phyloP scores from a whole-genome alignment of 2,888 invertebrate genomes.

The Gerris lacustris region DNA sequence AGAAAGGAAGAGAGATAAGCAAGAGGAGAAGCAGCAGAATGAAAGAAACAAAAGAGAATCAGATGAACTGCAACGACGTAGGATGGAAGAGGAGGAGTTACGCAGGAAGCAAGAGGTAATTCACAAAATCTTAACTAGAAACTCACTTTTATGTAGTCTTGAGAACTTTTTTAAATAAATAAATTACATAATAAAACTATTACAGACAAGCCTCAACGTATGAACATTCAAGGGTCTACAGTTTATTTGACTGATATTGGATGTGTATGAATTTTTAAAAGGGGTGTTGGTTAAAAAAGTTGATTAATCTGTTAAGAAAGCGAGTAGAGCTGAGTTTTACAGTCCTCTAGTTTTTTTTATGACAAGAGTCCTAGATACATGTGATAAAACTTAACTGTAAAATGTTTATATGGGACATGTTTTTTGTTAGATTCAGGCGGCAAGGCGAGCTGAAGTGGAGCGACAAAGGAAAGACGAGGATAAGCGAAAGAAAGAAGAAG shows the following conservation, averaged over 20 bases:
- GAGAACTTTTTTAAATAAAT: no score
- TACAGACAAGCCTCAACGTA: background rate
- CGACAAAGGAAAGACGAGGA: conserved; percentile 32
- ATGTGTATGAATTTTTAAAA: no score
- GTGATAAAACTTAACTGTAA: no score
- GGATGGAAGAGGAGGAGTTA: conserved; percentile 28
- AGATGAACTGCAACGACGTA: conserved; percentile 33
- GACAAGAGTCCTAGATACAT: no score
- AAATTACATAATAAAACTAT: background rate
- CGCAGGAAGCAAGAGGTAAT: conserved; percentile 28
- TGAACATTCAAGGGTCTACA: no score
- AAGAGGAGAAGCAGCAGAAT: conserved; percentile 43
- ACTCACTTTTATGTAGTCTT: no score
- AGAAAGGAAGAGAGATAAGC: conserved; percentile 42
- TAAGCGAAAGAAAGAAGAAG: conserved; percentile 34
- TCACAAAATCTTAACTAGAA: background rate
- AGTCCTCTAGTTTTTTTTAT: no score
- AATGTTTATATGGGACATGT: background rate
- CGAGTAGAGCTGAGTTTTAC: no score
- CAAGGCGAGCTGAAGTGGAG: conserved; percentile 27
- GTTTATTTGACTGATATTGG: no score
- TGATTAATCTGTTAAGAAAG: no score
- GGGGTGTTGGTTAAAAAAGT: no score
- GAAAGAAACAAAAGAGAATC: conserved; percentile 42
- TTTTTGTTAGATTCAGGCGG: conserved; percentile 17